A percentile compares a stretch with the other conserved stretches of the same genome.
These are phyloP conservation scores for Lamellibrachia columna DNA, from an alignment of 2,888 invertebrate genomes.

Conservation along the genomic window DNA sequence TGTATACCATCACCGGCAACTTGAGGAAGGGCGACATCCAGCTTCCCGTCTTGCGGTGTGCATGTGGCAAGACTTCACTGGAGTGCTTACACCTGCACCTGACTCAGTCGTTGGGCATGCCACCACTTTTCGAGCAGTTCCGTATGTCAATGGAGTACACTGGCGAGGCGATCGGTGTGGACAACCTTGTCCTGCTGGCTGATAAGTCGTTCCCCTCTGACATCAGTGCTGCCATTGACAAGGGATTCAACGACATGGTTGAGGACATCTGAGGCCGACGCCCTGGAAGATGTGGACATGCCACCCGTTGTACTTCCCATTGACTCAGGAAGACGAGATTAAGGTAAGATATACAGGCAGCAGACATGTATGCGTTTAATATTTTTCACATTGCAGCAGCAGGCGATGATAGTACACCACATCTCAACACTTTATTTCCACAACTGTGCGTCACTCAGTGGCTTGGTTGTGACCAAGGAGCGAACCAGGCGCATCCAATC, in stretches of 20 bases:
- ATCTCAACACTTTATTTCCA: not conserved
- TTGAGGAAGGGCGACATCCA: too few species aligned
- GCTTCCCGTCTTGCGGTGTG: too few species aligned
- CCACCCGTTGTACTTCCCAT: too few species aligned
- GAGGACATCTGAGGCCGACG: too few species aligned
- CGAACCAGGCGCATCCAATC: not conserved
- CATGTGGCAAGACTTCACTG: too few species aligned
- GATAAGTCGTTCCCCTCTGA: not conserved
- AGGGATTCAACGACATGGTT: not conserved
- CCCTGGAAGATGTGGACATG: too few species aligned
- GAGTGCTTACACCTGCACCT: too few species aligned
- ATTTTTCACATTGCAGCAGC: not conserved
- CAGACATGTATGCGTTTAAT: not conserved
- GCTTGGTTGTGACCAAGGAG: not conserved
- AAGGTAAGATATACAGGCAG: not conserved
- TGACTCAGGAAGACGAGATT: not conserved
- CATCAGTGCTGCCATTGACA: not conserved
- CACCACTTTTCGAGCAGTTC: not conserved
- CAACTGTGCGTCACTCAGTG: not conserved
- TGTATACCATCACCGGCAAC: too few species aligned
- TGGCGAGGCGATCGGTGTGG: not conserved
- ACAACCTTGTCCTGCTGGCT: not conserved
- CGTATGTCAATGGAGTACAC: not conserved
- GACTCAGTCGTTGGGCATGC: too few species aligned
- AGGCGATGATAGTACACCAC: not conserved